phyloP scores from a whole-genome alignment of 1,140 invertebrate genomes.

The Alviniconcha marisindica region DNA sequence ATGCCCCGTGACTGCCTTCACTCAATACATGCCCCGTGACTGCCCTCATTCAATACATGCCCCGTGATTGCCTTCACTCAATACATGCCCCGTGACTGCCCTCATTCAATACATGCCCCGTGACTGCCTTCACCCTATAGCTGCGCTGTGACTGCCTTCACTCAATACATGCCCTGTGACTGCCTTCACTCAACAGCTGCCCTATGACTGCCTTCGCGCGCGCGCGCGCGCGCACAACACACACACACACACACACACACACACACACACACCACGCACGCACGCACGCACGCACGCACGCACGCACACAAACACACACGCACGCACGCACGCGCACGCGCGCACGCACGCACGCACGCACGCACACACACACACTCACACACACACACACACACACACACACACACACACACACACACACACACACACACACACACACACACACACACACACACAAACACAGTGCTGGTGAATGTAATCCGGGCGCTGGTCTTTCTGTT shows the following conservation, averaged over 20 bases:
- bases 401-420: slow-evolving; percentile 1
- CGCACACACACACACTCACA: background rate
- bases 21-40: no score
- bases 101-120: no score
- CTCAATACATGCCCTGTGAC: no score
- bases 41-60: no score
- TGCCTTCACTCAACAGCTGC: no score
- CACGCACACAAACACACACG: background rate
- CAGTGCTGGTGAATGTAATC: background rate
- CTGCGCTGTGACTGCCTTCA: no score
- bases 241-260: background rate
- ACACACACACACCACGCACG: background rate
- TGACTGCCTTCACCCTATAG: no score
- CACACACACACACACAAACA: background rate
- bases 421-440: background rate
- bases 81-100: no score
- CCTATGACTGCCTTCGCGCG: background rate
- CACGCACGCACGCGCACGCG: no score
- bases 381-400: background rate
- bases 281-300: background rate
- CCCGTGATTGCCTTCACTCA: no score
- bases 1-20: no score
- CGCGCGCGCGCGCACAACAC: background rate
- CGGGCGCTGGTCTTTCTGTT: no score
- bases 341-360: background rate